These are phyloP conservation scores for Hydractinia symbiolongicarpus DNA, from an alignment of 30 jellyfish, hydroid and myxozoan species.

Conservation along the genomic window DNA sequence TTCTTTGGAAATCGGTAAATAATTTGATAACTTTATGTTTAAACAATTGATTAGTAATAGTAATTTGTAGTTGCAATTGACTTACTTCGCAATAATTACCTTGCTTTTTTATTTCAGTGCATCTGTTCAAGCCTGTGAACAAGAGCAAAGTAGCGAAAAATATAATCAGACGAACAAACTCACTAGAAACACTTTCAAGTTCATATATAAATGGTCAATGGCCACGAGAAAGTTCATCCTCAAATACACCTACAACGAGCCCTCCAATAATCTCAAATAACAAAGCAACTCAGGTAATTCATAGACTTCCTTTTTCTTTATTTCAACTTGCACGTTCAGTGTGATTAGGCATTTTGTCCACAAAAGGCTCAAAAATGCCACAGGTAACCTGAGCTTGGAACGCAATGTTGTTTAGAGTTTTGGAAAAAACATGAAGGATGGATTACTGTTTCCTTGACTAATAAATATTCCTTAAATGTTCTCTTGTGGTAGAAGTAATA, in stretches of 20 bases:
- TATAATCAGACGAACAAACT: conserved; percentile 68
- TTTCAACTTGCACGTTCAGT: too few species aligned
- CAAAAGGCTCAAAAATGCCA: too few species aligned
- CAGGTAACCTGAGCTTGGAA: background rate
- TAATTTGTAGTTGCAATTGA: too few species aligned
- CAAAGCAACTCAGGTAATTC: conserved; percentile 88
- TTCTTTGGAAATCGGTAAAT: too few species aligned
- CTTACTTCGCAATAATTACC: too few species aligned
- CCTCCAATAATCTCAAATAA: conserved; percentile 17
- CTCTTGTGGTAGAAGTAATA: too few species aligned
- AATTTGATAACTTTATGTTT: too few species aligned
- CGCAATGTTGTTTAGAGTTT: background rate
- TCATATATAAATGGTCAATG: conserved; percentile 95
- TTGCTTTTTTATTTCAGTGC: background rate
- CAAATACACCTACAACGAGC: background rate
- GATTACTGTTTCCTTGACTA: too few species aligned
- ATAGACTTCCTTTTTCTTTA: background rate
- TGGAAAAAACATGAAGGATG: too few species aligned
- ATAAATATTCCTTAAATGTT: too few species aligned
- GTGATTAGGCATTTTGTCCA: too few species aligned
- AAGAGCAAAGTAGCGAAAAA: conserved; percentile 22
- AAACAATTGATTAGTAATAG: too few species aligned
- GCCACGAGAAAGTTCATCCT: conserved; percentile 73
- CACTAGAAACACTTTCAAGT: conserved; percentile 90
- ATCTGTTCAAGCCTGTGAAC: conserved; percentile 32